Conservation (phyloP, 2,888 invertebrate species). For the Apamea sordens region DNA sequence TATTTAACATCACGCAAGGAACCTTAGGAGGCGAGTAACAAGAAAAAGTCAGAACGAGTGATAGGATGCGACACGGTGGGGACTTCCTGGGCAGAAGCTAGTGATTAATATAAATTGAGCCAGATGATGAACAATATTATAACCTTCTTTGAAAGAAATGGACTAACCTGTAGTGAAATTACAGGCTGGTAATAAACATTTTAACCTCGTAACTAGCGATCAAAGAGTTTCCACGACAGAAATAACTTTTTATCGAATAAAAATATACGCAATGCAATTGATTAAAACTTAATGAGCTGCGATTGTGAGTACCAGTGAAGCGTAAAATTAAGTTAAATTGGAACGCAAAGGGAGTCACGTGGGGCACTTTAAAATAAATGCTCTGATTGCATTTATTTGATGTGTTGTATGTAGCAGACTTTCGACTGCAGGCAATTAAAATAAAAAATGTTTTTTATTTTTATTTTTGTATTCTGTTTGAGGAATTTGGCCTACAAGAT, state of each 20-base stretch:
- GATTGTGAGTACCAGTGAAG: slow-evolving; percentile 6
- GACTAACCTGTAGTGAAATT: background rate
- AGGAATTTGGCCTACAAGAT: background rate
- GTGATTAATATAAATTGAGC: background rate
- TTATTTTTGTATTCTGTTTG: background rate
- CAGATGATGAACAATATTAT: background rate
- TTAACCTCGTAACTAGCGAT: background rate
- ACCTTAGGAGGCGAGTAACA: too few relatives aligned
- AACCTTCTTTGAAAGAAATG: background rate
- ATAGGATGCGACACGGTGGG: too few relatives aligned
- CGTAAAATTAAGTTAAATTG: slow-evolving; percentile 28
- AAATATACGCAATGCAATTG: slow-evolving; percentile 13
- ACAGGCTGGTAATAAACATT: too few relatives aligned
- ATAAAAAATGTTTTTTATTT: background rate
- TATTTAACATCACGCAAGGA: too few relatives aligned
- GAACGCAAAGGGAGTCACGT: slow-evolving; percentile 1
- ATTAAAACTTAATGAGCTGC: slow-evolving; percentile 32
- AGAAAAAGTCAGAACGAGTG: too few relatives aligned
- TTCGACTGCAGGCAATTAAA: background rate
- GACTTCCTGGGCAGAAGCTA: too few relatives aligned
- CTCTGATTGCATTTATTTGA: background rate
- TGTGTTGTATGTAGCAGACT: background rate
- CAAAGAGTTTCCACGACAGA: slow-evolving; percentile 2
- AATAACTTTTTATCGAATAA: slow-evolving; percentile 6
- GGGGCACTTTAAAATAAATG: background rate